phyloP scores from a whole-genome alignment of 2,888 invertebrate species.

The Caenorhabditis plicata region DNA sequence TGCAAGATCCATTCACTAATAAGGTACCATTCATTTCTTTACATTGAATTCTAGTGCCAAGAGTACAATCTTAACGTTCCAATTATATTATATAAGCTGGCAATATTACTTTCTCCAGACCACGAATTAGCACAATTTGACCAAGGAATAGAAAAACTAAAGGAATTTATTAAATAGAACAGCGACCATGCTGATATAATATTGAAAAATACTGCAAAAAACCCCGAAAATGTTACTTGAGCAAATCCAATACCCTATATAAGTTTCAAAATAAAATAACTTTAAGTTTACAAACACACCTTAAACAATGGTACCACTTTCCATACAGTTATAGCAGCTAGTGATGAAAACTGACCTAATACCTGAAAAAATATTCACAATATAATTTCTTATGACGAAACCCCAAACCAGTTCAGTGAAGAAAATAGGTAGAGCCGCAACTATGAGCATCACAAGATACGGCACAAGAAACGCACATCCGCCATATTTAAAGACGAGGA shows the following conservation, averaged over 20 bases:
- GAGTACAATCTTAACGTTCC: conserved; percentile 52
- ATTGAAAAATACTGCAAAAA: conserved; percentile 71
- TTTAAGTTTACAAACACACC: too few relatives aligned
- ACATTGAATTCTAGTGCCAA: conserved; percentile 55
- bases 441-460: conserved; percentile 77
- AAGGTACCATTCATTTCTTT: conserved; percentile 56
- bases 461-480: conserved; percentile 78
- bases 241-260: conserved; percentile 69
- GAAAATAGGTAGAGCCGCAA: conserved; percentile 80
- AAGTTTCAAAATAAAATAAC: conserved; percentile 4
- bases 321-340: conserved; percentile 79
- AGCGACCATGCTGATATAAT: conserved; percentile 71
- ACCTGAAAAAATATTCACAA: too few relatives aligned
- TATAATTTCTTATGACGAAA: too few relatives aligned
- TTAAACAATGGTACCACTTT: conserved; percentile 78
- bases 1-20: conserved; percentile 59
- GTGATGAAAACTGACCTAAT: conserved; percentile 78
- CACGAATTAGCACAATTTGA: conserved; percentile 80
- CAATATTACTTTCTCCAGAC: conserved; percentile 73
- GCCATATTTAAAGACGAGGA: conserved; percentile 65
- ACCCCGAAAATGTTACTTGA: conserved; percentile 70
- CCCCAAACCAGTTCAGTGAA: conserved; percentile 79
- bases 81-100: not conserved
- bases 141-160: conserved; percentile 86
- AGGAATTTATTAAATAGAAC: conserved; percentile 73